Evolutionary conservation across 2,113 vertebrate species (phyloP).

Genomic region (Amphiprion percula): DNA sequence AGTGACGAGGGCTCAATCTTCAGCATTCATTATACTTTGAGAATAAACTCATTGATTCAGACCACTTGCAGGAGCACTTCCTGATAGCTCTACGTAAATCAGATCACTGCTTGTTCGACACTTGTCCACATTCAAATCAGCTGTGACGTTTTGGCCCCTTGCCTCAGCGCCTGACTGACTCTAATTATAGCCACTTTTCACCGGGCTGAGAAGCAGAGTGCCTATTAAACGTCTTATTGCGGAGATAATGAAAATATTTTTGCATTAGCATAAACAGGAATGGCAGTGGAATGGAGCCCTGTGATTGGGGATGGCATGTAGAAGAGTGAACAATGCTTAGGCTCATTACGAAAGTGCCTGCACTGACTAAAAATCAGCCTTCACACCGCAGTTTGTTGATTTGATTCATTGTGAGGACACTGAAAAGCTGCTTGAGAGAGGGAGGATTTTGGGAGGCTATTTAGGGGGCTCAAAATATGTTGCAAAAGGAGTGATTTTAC

Average conservation of each 20-base stretch:
- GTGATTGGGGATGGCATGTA: constrained; percentile 39
- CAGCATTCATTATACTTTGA: constrained; percentile 16
- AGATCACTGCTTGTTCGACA: constrained; percentile 49
- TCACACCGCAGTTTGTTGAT: constrained; percentile 23
- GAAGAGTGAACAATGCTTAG: constrained; percentile 34
- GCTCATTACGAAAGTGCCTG: constrained; percentile 32
- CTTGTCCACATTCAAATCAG: constrained; percentile 62
- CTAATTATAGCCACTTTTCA: constrained; percentile 57
- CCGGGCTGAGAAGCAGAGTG: constrained; percentile 45
- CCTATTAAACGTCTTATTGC: constrained; percentile 68
- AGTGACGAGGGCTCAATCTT: constrained; percentile 9
- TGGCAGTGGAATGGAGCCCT: constrained; percentile 24
- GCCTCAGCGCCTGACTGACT: constrained; percentile 39
- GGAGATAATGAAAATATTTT: constrained; percentile 72
- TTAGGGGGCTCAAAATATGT: constrained; percentile 5
- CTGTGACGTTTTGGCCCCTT: constrained; percentile 29
- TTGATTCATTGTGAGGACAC: constrained; percentile 21
- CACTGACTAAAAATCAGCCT: constrained; percentile 4
- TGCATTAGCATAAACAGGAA: constrained; percentile 50
- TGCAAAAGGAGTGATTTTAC: constrained; percentile 1
- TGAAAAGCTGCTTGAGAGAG: constrained; percentile 9
- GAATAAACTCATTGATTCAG: constrained; percentile 31
- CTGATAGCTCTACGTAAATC: constrained; percentile 40
- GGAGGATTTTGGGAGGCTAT: constrained; percentile 28
- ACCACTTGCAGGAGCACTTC: constrained; percentile 40